Conservation (phyloP, 2,888 invertebrate genomes). For the Ormyrus rosae region DNA sequence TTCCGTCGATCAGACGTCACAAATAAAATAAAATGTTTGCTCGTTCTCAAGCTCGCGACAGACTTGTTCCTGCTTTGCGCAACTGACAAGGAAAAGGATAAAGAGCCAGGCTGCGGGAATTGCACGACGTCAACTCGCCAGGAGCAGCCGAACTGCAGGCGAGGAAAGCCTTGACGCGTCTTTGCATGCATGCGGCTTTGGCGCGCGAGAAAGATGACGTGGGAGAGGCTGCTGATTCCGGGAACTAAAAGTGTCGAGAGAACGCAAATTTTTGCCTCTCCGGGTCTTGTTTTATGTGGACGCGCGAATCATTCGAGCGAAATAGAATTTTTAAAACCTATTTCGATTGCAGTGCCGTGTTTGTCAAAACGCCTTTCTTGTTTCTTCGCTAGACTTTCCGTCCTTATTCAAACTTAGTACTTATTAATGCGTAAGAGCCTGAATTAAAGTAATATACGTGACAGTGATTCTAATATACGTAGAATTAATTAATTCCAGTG, state of each 20-base stretch:
- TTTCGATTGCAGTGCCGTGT: not conserved
- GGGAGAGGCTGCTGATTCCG: no score
- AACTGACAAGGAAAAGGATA: not conserved
- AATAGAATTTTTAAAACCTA: not conserved
- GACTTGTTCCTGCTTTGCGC: no score
- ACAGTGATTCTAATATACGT: no score
- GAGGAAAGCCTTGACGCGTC: not conserved
- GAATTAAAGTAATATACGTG: no score
- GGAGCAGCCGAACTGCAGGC: no score
- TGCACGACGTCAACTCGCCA: conserved; percentile 5
- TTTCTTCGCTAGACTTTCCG: no score
- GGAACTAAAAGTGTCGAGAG: not conserved
- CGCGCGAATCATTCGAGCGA: not conserved
- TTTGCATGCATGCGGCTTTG: not conserved
- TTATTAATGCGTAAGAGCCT: no score
- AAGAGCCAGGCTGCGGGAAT: not conserved
- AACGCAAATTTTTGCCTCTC: not conserved
- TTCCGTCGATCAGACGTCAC: conserved; percentile 4
- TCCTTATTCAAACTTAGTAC: no score
- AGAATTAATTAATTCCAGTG: no score
- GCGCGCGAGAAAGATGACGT: not conserved
- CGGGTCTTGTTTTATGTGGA: not conserved
- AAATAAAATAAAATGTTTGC: not conserved
- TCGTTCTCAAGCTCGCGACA: not conserved
- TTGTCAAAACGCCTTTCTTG: no score